Percentiles rank a stretch among this genome's conserved stretches.
Conservation (phyloP, 1,140 invertebrate genomes). For the Calosoma granatense region DNA sequence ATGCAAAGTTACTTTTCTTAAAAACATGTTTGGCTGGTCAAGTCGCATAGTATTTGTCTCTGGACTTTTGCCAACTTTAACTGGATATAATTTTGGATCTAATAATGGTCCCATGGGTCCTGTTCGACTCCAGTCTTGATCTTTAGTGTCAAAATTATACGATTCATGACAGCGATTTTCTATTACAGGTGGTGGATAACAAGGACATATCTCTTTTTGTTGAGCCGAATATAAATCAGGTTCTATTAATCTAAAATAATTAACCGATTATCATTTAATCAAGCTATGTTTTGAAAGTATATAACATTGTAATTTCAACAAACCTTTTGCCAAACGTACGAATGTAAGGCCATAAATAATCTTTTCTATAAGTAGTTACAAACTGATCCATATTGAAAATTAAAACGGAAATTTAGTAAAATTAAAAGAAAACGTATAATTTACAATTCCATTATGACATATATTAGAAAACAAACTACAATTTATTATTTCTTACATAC, state of each 20-base stretch:
- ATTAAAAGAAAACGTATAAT: too few relatives aligned
- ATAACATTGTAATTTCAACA: conserved; percentile 5
- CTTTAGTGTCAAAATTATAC: conserved; percentile 23
- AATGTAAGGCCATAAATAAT: conserved; percentile 45
- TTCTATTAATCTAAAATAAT: background rate
- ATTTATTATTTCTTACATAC: background rate
- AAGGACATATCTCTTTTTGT: conserved; percentile 33
- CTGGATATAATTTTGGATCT: conserved; percentile 46
- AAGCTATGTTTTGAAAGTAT: background rate
- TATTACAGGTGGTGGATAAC: conserved; percentile 35
- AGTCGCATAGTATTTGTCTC: conserved; percentile 37
- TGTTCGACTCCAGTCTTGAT: conserved; percentile 30
- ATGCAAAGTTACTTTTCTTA: conserved; percentile 37
- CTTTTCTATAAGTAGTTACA: conserved; percentile 44
- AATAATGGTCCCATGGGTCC: conserved; percentile 42
- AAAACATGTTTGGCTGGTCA: conserved; percentile 43
- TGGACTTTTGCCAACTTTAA: conserved; percentile 38
- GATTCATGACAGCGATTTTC: background rate
- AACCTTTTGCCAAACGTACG: conserved; percentile 32
- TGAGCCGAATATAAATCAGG: conserved; percentile 17
- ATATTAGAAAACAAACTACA: background rate
- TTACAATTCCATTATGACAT: background rate
- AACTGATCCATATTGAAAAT: conserved; percentile 38
- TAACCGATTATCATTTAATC: background rate
- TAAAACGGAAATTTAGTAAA: background rate